Base-by-base conservation (phyloP, 2,888 invertebrate genomes). In the Polyommatus icarus region DNA sequence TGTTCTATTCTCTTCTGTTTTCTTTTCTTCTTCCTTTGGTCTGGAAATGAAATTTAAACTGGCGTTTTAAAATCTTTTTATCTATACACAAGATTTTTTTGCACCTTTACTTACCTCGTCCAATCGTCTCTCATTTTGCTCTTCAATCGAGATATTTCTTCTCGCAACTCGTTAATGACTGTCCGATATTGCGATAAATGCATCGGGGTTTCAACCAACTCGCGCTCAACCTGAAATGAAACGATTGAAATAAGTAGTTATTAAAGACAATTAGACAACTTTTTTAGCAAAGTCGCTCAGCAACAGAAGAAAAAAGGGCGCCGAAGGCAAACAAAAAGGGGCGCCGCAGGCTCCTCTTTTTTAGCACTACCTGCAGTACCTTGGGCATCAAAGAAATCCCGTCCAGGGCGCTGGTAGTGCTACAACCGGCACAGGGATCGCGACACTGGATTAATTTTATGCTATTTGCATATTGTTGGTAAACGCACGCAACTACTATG, bases 101-200 rank as follows among this genome's bases (percentile, higher is more conserved):
- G 18, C 10, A 40, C 10, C 36, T 72, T 20, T 6, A 67, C 61
- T 76, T 85, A 95, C 89, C 94, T 91, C 1, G 95, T 94, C 73
- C 95, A 87, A 61, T 97, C 97, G 75, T 97, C 96, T 75, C 96
- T 95, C 96, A 98, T 97, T 89, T 97, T 98, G n/a, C 95, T 94
- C 84, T 97, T 96, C 77, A 98, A 91, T 18, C 97, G 94, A 0
- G 96, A 94, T 57, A 99, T 98, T 89, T 99, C 99, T 81, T 97
- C 97, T 20, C 98, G 95, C 78, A 99, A 91, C 82, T 98, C 98
- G 79, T 94, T 95, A 80, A 98, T 98, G 79, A 98, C 97, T 76
- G 96, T 96, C 77, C 97, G 96, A 86, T 98, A 98, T 87, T 98
- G 98, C 0, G 97, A 96, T n/a, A 98, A 95, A 85, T 97, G 98